These are phyloP conservation scores for Gallinago solitaria DNA, from an alignment of 2,797 vertebrate genomes.

Conservation along the genomic window DNA sequence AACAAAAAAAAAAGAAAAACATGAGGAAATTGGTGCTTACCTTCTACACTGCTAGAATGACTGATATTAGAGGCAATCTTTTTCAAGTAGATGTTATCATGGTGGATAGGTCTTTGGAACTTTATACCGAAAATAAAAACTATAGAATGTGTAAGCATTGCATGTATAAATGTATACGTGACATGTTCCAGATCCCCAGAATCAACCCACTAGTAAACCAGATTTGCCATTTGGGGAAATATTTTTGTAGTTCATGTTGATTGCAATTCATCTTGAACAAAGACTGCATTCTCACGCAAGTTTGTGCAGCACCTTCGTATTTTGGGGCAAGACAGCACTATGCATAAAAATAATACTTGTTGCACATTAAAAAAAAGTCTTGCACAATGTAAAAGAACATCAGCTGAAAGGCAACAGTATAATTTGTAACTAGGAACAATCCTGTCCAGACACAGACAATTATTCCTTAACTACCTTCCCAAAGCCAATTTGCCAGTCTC, in stretches of 20 bases:
- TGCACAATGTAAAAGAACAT: not conserved
- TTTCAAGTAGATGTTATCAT: not conserved
- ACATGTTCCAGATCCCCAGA: not conserved
- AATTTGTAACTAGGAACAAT: conserved; percentile 5
- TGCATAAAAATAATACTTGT: not conserved
- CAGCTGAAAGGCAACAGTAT: not conserved
- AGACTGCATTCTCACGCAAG: not conserved
- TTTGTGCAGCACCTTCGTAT: not conserved
- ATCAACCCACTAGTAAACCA: not conserved
- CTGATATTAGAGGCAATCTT: not conserved
- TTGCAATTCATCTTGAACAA: not conserved
- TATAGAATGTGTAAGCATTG: not conserved
- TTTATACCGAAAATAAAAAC: not conserved
- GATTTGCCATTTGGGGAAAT: not conserved
- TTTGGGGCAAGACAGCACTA: not conserved
- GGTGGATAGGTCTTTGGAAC: not conserved
- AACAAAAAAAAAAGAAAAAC: conserved; percentile 31
- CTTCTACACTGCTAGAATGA: not conserved
- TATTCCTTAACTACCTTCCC: conserved; percentile 38
- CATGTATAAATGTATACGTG: rapidly evolving
- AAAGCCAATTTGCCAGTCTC: conserved; percentile 51
- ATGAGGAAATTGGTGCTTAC: not conserved
- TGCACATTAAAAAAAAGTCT: not conserved
- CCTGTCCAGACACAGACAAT: conserved; percentile 22
- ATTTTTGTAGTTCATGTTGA: not conserved